Base-by-base conservation (phyloP, 2,888 invertebrate genomes). In the Pherbina coryleti region DNA sequence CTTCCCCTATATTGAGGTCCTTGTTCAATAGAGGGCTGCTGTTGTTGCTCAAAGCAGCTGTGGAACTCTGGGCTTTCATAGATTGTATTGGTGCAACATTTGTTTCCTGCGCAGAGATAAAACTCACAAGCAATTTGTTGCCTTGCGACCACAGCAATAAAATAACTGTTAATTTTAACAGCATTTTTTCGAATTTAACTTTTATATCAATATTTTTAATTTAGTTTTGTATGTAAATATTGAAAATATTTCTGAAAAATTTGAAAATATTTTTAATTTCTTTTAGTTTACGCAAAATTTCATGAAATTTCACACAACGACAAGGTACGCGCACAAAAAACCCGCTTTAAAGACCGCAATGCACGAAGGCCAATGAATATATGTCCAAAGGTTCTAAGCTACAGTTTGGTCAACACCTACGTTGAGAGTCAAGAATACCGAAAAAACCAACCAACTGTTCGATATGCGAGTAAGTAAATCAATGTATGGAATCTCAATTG, bases 391-490 rank as follows among this genome's bases (percentile, higher is more conserved):
- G 80, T 83, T 81, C 80, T 81, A 72, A 77, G 75, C 72, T 78
- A 75, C 77, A 79, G 83, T 83, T 85, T 85, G 84, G 86, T 86
- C 84, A 86, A 86, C 86, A 84, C 82, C 85, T 86, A 14, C 28
- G 71, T 34, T 62, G 49, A 37, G 73, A 73, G 73, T 14, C 22
- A 9, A n/a, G 31, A 60, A 49, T 5, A 34, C 37, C 22, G 31
- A 67, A 9, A 67, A 67, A 31, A 67, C 22, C 4, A 22, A 44
- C 44, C 51, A 49, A 64, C 64, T 9, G 19, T 11, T 49, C 69
- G 28, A 69, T 31, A 37, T 37, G 37, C 34, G 37, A 62, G 62
- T 28, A 73, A 62, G 49, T 62, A 73, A 72, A 73, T 55, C 31
- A 71, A 62, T 60, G 34, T 28, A 9, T 7, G 34, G 44, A 71